Percentiles rank a stretch among this genome's conserved stretches.
These are phyloP conservation scores for Spilosoma lubricipeda DNA, from an alignment of 2,888 invertebrate species.

Conservation along the genomic window DNA sequence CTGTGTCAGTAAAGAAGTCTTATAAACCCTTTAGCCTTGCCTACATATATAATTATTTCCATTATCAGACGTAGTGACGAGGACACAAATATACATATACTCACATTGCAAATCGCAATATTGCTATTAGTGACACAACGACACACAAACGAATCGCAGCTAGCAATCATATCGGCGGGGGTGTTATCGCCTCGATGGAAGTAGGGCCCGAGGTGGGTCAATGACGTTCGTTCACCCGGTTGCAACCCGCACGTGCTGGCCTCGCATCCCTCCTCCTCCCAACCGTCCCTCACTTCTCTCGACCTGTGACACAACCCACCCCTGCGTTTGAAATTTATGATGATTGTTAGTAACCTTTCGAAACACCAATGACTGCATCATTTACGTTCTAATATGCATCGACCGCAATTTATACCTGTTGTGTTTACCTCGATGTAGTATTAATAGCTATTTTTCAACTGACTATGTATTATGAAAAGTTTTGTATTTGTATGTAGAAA, in stretches of 20 bases:
- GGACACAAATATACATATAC: conserved; percentile 44
- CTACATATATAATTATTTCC: conserved; percentile 53
- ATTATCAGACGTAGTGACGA: conserved; percentile 56
- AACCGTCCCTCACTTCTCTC: conserved; percentile 15
- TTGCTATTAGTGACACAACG: conserved; percentile 47
- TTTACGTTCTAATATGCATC: conserved; percentile 20
- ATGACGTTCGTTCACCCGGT: conserved; percentile 84
- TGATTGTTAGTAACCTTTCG: conserved; percentile 46
- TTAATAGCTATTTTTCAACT: not conserved
- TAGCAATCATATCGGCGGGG: conserved; percentile 67
- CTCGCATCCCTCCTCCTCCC: conserved; percentile 62
- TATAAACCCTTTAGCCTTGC: conserved; percentile 30
- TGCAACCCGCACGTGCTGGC: conserved; percentile 82
- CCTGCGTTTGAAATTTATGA: conserved; percentile 50
- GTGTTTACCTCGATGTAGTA: conserved; percentile 4
- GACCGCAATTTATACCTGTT: conserved; percentile 13
- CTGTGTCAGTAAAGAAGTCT: not conserved
- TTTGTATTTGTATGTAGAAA: conserved; percentile 5
- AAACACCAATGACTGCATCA: conserved; percentile 38
- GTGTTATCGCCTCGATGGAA: conserved; percentile 78
- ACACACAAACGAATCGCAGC: conserved; percentile 50
- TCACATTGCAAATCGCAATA: conserved; percentile 41
- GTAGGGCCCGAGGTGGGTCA: conserved; percentile 83
- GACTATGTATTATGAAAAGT: not conserved
- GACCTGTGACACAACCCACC: conserved; percentile 38